Evolutionary conservation across 2,113 vertebrate genomes (phyloP).

Genomic region (Myrmecophaga tridactyla): DNA sequence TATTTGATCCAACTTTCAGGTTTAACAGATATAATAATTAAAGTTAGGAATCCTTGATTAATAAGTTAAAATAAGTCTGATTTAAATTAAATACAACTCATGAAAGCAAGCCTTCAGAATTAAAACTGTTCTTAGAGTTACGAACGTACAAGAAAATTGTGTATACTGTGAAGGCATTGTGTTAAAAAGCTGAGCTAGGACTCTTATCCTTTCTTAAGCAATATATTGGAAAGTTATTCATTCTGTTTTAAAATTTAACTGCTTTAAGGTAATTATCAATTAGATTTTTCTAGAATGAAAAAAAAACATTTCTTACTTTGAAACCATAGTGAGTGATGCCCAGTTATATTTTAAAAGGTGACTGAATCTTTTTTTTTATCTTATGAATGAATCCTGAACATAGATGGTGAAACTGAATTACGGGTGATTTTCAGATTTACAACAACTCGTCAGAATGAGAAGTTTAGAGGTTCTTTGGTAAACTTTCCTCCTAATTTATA

Average conservation of each 20-base stretch:
- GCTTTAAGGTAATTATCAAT: neutral
- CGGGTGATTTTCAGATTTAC: neutral
- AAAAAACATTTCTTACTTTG: conserved; percentile 20
- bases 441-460: neutral
- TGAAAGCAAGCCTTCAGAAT: neutral
- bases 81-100: neutral
- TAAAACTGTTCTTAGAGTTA: neutral
- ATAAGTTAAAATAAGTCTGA: neutral
- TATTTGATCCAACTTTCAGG: neutral
- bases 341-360: conserved; percentile 1
- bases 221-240: neutral
- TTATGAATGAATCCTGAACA: neutral
- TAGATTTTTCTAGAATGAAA: conserved; percentile 37
- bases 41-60: neutral
- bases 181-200: neutral
- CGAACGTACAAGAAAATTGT: neutral
- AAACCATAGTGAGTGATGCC: neutral
- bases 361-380: neutral
- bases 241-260: neutral
- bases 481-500: neutral
- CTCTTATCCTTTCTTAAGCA: neutral
- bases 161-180: neutral
- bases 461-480: neutral
- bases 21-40: neutral
- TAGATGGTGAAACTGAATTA: neutral